phyloP scores from a whole-genome alignment of 2,797 vertebrate species.

The Chloroceryle inda region DNA sequence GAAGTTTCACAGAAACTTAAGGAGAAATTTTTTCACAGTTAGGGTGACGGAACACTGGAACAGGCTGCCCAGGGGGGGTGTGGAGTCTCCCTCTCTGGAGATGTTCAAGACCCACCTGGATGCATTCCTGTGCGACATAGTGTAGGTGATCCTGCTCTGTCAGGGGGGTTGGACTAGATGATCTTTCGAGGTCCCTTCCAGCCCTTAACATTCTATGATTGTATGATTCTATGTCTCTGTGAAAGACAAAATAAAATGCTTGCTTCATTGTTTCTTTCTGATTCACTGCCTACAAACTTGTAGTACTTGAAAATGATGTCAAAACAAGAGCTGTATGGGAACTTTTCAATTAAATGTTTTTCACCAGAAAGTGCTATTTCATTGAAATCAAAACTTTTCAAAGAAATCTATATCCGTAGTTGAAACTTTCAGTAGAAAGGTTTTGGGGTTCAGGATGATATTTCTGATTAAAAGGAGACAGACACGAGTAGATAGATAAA shows the following conservation, averaged over 20 bases:
- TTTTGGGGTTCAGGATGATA: background rate
- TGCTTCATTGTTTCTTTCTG: background rate
- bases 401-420: background rate
- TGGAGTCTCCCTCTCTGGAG: no score
- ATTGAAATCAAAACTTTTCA: slow-evolving; percentile 44
- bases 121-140: no score
- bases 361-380: slow-evolving; percentile 10
- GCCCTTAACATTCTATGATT: no score
- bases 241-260: slow-evolving; percentile 1
- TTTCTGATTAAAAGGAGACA: background rate
- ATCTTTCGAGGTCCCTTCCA: no score
- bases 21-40: no score
- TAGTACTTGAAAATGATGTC: background rate
- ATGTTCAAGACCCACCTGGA: no score
- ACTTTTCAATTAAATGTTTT: slow-evolving; percentile 36
- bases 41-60: no score
- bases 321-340: background rate
- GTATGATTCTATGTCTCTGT: no score
- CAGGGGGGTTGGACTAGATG: no score
- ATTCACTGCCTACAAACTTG: background rate
- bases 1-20: no score
- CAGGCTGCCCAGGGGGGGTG: no score
- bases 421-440: background rate
- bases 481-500: background rate
- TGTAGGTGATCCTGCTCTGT: no score